Base-by-base conservation (phyloP, 2,797 vertebrate species). In the Natrix natrix region DNA sequence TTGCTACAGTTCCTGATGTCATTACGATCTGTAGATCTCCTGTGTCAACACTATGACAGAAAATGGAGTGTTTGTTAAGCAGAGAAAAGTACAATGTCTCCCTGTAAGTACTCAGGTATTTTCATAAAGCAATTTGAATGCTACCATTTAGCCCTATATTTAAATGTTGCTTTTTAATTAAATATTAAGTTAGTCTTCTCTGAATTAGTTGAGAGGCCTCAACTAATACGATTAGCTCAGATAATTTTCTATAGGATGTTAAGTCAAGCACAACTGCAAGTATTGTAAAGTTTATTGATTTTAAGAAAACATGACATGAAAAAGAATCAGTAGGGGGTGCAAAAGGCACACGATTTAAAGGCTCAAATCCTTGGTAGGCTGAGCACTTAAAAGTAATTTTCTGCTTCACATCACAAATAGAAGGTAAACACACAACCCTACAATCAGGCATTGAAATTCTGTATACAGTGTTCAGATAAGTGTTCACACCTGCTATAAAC, bases 401-500 rank as follows among this genome's bases (percentile, higher is more conserved):
- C 16, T 48, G 86, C 91, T 57, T 6, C 63, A 28, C 28, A 61
- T 94, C 14, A 17, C 32, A 54, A 63, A 43, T 61, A 37, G 56
- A n/a, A 43, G 20, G 57, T 16, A 92, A 88, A 86, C 91, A 32
- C 66, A 90, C 20, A 83, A 52, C 69, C 22, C 88, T 57, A 16
- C 6, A 87, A 1, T 60, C 93, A 69, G 69, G 55, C 83, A 87
- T 86, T 89, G 91, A 87, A 32, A 90, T 90, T 88, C 66, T 83
- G 54, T 54, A 61, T 87, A 43, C 93, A 90, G 22, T 87, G 22
- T 78, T 87, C 89, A 90, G 89, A n/a, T 88, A 87, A 92, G 86
- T 55, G 43, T 63, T 37, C n/a, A 61, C 63, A 63, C 24, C 87
- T 92, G 66, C 55, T 69, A 37, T 1, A 52, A 89, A 48, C 10